phyloP scores from a whole-genome alignment of 2,888 invertebrate genomes.

The Hoplodrina ambigua region DNA sequence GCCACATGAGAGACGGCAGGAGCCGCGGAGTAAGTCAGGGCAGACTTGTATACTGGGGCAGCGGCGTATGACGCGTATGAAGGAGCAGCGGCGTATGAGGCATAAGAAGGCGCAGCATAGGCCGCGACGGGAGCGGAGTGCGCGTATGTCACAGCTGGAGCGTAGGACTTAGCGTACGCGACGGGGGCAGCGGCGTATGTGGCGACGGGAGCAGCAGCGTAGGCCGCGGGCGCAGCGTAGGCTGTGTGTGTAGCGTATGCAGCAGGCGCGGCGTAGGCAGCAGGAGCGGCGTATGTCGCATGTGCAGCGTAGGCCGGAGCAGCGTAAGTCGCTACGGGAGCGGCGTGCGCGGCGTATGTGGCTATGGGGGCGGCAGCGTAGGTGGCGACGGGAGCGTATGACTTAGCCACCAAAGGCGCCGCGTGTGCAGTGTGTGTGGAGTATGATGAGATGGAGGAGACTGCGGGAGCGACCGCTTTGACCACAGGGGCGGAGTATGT shows the following conservation, averaged over 20 bases:
- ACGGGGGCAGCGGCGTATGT: conserved; percentile 86
- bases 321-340: conserved; percentile 60
- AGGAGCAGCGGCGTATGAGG: conserved; percentile 58
- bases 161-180: conserved; percentile 79
- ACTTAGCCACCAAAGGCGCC: conserved; percentile 74
- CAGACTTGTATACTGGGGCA: conserved; percentile 80
- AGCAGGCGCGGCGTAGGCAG: conserved; percentile 68
- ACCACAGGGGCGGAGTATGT: conserved; percentile 76
- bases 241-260: conserved; percentile 54
- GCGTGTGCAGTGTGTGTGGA: conserved; percentile 68
- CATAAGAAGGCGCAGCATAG: conserved; percentile 57
- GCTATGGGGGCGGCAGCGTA: conserved; percentile 66
- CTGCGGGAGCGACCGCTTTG: conserved; percentile 80
- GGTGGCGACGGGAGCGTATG: conserved; percentile 78
- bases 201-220: conserved; percentile 78
- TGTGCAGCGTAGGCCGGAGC: conserved; percentile 72
- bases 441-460: conserved; percentile 78
- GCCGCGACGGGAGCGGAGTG: conserved; percentile 61
- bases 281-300: conserved; percentile 73
- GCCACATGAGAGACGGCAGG: conserved; percentile 91
- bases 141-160: conserved; percentile 64
- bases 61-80: conserved; percentile 56
- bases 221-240: conserved; percentile 69
- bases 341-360: conserved; percentile 72
- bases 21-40: conserved; percentile 90